These are phyloP conservation scores for Sebastes oblongus DNA, from an alignment of 2,797 vertebrate genomes.

Conservation along the genomic window DNA sequence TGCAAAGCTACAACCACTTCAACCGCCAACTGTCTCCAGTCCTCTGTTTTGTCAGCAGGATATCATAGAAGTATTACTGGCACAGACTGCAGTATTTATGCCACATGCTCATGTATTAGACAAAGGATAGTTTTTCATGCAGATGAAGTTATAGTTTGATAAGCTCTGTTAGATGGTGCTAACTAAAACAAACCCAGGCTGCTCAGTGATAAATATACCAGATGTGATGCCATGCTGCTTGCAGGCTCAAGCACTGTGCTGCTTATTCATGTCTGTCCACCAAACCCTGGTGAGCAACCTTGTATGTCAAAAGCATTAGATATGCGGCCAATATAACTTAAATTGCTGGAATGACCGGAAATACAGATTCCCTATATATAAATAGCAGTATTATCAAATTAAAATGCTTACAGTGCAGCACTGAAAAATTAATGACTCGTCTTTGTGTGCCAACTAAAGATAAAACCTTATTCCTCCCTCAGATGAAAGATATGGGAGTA, in stretches of 20 bases:
- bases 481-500: neutral
- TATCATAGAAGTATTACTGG: neutral
- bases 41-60: neutral
- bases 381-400: neutral
- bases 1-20: neutral
- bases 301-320: neutral
- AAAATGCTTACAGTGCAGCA: neutral
- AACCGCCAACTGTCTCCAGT: constrained; percentile 1
- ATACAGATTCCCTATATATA: neutral
- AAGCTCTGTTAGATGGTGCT: neutral
- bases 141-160: neutral
- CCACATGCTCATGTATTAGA: constrained; percentile 19
- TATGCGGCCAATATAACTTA: neutral
- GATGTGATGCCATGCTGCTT: neutral
- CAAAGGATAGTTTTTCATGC: neutral
- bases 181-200: neutral
- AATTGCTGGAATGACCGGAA: neutral
- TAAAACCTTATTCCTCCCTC: neutral
- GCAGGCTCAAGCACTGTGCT: neutral
- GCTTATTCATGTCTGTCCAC: neutral
- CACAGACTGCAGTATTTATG: constrained; percentile 11
- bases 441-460: neutral
- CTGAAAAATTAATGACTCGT: constrained; percentile 11
- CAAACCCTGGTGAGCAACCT: neutral
- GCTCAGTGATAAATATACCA: neutral